phyloP scores from a whole-genome alignment of 2,113 vertebrate genomes.

The Channa argus region DNA sequence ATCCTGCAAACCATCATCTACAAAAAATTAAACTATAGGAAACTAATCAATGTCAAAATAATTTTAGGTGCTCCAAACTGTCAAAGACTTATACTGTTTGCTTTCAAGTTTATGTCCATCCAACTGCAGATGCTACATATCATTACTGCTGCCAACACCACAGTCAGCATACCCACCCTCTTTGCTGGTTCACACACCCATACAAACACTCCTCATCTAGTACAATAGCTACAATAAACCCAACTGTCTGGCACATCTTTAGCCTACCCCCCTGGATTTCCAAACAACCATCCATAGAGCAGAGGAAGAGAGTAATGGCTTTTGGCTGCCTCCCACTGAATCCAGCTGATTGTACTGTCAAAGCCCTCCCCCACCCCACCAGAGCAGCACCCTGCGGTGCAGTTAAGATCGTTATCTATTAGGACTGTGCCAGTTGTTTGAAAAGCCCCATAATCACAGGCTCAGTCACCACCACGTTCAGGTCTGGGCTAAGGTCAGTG shows the following conservation, averaged over 20 bases:
- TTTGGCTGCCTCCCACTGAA: slow-evolving; percentile 61
- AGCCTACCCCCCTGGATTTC: slow-evolving; percentile 21
- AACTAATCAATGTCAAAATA: neutral
- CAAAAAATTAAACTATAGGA: neutral
- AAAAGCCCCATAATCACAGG: slow-evolving; percentile 70
- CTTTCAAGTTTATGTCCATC: slow-evolving; percentile 12
- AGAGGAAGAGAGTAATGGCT: slow-evolving; percentile 60
- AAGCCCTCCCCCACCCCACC: slow-evolving; percentile 1
- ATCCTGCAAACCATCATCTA: neutral
- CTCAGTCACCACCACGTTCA: slow-evolving; percentile 52
- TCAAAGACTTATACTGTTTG: slow-evolving; percentile 3
- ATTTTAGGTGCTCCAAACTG: neutral
- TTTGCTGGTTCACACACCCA: slow-evolving; percentile 7
- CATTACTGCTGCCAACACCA: slow-evolving; percentile 14
- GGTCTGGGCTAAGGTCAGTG: slow-evolving; percentile 56
- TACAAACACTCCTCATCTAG: slow-evolving; percentile 26
- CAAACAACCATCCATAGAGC: slow-evolving; percentile 42
- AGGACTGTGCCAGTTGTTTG: slow-evolving; percentile 52
- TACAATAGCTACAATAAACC: slow-evolving; percentile 38
- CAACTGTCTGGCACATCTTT: slow-evolving; percentile 25
- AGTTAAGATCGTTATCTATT: slow-evolving; percentile 67
- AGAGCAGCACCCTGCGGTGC: slow-evolving; percentile 58
- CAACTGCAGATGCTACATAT: neutral
- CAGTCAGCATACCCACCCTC: neutral
- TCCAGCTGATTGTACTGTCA: slow-evolving; percentile 65